Percentiles rank a stretch among this genome's conserved stretches.
These are phyloP conservation scores for Strigamia crassipes DNA, from an alignment of 2,888 invertebrate genomes.

Conservation along the genomic window DNA sequence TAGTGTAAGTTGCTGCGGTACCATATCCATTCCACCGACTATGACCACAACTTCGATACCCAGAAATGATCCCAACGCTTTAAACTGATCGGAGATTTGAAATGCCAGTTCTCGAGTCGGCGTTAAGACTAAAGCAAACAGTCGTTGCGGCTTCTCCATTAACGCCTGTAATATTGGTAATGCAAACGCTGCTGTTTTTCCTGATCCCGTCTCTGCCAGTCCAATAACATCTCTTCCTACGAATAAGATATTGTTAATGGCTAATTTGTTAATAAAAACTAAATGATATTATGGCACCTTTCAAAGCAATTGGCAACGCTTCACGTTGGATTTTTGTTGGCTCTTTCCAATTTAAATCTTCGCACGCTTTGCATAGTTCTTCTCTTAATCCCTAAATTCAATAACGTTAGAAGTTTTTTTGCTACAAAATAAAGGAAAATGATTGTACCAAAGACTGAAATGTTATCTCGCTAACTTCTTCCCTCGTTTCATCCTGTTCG, in stretches of 20 bases:
- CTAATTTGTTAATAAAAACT: background rate
- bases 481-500: too few relatives aligned
- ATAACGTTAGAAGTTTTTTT: too few relatives aligned
- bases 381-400: constrained; percentile 80
- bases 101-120: constrained; percentile 98
- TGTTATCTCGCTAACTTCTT: too few relatives aligned
- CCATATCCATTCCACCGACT: constrained; percentile 99
- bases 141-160: constrained; percentile 87
- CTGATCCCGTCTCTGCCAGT: constrained; percentile 85
- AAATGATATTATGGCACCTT: constrained; percentile 66
- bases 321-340: constrained; percentile 96
- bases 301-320: constrained; percentile 86
- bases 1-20: constrained; percentile 84
- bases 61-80: constrained; percentile 85
- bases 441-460: background rate
- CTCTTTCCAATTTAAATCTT: constrained; percentile 87
- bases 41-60: constrained; percentile 95
- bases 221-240: constrained; percentile 81
- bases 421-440: background rate
- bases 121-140: constrained; percentile 90
- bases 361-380: constrained; percentile 86
- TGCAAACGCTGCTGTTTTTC: constrained; percentile 97
- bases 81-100: constrained; percentile 98
- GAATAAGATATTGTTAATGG: background rate
- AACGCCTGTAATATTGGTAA: constrained; percentile 91